A percentile compares a stretch with the other conserved stretches of the same genome.
Evolutionary conservation across 2,888 invertebrate genomes (phyloP).

Genomic region (Cataglyphis rosenhaueri): DNA sequence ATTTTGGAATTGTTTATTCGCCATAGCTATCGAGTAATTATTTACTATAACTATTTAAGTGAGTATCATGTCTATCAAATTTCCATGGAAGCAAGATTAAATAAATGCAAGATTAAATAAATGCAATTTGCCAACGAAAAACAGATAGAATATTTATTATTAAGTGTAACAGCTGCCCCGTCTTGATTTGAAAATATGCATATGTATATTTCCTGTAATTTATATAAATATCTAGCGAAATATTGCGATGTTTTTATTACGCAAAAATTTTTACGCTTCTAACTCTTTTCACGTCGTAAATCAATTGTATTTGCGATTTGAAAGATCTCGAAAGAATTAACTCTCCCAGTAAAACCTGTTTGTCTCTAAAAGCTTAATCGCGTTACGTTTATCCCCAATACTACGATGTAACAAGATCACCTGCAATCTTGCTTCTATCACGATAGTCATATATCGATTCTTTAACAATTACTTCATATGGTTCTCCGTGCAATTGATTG

Average conservation of each 20-base stretch:
- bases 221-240: not conserved
- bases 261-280: not conserved
- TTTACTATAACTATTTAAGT: constrained; percentile 37
- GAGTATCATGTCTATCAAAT: constrained; percentile 16
- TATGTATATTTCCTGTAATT: not conserved
- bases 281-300: not conserved
- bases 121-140: constrained; percentile 33
- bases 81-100: not conserved
- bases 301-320: not conserved
- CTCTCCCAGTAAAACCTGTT: not conserved
- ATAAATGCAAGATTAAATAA: constrained; percentile 37
- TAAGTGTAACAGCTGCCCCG: not conserved
- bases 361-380: constrained; percentile 1
- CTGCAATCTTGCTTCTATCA: constrained; percentile 15
- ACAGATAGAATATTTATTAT: constrained; percentile 20
- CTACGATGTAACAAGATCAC: constrained; percentile 32
- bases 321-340: not conserved
- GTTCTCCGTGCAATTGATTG: constrained; percentile 39
- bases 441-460: constrained; percentile 34
- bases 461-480: constrained; percentile 49
- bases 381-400: constrained; percentile 11
- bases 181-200: not conserved
- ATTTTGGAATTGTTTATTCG: constrained; percentile 40
- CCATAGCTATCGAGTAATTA: constrained; percentile 25
- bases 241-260: not conserved